Conservation (phyloP, 2,797 vertebrate species). For the Hemibagrus guttatus region DNA sequence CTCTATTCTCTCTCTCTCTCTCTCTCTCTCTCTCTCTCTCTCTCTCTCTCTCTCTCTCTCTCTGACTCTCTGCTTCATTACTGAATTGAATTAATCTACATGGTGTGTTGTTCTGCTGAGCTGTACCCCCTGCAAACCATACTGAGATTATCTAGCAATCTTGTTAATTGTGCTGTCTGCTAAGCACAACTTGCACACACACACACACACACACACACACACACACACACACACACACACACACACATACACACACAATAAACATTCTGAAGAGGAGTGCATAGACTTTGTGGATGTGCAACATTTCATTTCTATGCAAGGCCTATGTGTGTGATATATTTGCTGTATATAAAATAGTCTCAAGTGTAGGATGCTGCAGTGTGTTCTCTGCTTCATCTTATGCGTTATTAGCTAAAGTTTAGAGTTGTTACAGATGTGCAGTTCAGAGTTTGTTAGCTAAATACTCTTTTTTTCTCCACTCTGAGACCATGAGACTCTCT, state of each 20-base stretch:
- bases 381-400: not conserved
- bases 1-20: slow-evolving; percentile 15
- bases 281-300: not conserved
- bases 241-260: not conserved
- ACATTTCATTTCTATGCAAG: not conserved
- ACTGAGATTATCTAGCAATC: slow-evolving; percentile 48
- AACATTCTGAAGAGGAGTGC: slow-evolving; percentile 1
- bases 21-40: slow-evolving; percentile 29
- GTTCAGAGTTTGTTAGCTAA: slow-evolving; percentile 25
- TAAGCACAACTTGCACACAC: slow-evolving; percentile 22
- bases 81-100: slow-evolving; percentile 49
- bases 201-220: not conserved
- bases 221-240: not conserved
- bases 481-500: slow-evolving; percentile 43
- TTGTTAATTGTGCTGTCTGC: slow-evolving; percentile 44
- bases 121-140: slow-evolving; percentile 31
- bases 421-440: slow-evolving; percentile 45
- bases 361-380: not conserved
- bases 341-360: not conserved
- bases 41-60: slow-evolving; percentile 24
- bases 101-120: slow-evolving; percentile 34
- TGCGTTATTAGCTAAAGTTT: not conserved
- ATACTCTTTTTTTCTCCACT: slow-evolving; percentile 16
- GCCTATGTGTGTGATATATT: not conserved
- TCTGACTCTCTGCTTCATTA: slow-evolving; percentile 43